Percentiles rank a stretch among this genome's conserved stretches.
Evolutionary conservation across 2,113 vertebrate species (phyloP).

Genomic region (Pterocles gutturalis): DNA sequence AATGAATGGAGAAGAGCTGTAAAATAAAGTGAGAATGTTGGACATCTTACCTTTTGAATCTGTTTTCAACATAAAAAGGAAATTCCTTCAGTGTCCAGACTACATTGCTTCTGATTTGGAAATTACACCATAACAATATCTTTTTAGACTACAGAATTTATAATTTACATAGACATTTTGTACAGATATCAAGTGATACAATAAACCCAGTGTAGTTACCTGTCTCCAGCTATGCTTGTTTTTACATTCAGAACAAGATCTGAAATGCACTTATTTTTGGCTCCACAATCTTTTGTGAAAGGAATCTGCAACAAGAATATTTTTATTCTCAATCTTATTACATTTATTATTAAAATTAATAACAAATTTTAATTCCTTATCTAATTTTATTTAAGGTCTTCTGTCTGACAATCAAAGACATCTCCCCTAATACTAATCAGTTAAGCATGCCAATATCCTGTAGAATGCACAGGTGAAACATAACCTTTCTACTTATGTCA

Average conservation of each 20-base stretch:
- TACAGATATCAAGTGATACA: background rate
- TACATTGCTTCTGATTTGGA: background rate
- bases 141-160: background rate
- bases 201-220: conserved; percentile 53
- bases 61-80: background rate
- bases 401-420: background rate
- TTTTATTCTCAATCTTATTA: conserved; percentile 1
- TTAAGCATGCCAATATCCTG: background rate
- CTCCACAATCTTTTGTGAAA: conserved; percentile 92
- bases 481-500: background rate
- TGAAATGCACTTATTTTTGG: conserved; percentile 86
- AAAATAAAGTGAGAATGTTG: conserved; percentile 18
- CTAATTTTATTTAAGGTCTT: background rate
- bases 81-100: background rate
- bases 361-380: background rate
- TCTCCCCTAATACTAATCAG: background rate
- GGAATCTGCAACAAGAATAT: conserved; percentile 83
- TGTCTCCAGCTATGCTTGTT: conserved; percentile 75
- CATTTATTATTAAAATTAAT: background rate
- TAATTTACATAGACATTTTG: background rate
- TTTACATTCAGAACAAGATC: conserved; percentile 85
- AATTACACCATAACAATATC: background rate
- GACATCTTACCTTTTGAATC: background rate
- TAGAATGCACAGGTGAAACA: background rate
- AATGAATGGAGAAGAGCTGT: conserved; percentile 76